Percentiles rank a stretch among this genome's conserved stretches.
Conservation (phyloP, 2,888 invertebrate species). For the Dromius quadrimaculatus region DNA sequence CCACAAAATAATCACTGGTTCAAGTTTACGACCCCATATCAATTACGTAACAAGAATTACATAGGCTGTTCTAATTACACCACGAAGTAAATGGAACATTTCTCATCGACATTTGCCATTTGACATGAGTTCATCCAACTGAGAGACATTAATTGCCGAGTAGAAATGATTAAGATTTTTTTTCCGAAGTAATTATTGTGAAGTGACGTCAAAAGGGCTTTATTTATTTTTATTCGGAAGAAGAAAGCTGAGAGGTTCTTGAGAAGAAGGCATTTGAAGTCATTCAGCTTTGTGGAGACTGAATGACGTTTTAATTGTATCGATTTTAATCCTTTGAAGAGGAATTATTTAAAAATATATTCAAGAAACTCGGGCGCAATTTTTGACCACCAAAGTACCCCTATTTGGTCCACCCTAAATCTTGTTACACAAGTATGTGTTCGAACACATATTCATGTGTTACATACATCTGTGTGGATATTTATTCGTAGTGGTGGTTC, state of each 20-base stretch:
- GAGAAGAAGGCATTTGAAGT: conserved; percentile 32
- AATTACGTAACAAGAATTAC: conserved; percentile 48
- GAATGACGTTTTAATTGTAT: conserved; percentile 46
- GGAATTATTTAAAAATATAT: too few relatives aligned
- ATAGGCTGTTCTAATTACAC: conserved; percentile 35
- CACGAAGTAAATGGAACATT: neutral
- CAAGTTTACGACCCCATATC: conserved; percentile 42
- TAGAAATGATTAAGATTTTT: conserved; percentile 50
- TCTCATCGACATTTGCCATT: conserved; percentile 9
- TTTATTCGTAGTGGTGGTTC: conserved; percentile 19
- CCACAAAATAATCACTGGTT: conserved; percentile 28
- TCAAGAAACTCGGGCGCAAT: too few relatives aligned
- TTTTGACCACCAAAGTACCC: conserved; percentile 24
- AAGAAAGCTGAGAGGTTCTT: conserved; percentile 26
- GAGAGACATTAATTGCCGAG: conserved; percentile 50
- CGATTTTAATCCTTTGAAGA: conserved; percentile 35
- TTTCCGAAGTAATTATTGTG: conserved; percentile 47
- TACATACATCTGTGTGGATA: neutral
- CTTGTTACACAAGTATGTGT: neutral
- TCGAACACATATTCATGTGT: conserved; percentile 6
- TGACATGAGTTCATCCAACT: conserved; percentile 31
- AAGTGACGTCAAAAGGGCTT: conserved; percentile 37
- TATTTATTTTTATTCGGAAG: conserved; percentile 40
- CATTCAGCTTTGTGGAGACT: conserved; percentile 25
- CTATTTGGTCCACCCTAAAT: neutral